Evolutionary conservation across 2,797 vertebrate species (phyloP).

Genomic region (Sebastes melanostomus): DNA sequence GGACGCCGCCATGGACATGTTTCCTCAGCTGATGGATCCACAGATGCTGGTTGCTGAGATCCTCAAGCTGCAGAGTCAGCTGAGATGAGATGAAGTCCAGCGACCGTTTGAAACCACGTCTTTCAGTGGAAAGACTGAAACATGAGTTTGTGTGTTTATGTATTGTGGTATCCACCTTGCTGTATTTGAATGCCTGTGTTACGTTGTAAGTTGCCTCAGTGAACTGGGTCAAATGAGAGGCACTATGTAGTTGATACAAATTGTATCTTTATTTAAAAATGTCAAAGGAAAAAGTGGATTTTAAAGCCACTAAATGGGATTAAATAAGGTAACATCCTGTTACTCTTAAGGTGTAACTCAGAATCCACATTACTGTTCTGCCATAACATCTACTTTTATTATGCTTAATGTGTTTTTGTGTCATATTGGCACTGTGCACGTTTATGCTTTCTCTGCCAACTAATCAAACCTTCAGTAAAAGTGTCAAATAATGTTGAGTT

Average conservation of each 20-base stretch:
- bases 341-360: not conserved
- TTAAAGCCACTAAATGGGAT: not conserved
- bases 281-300: not conserved
- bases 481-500: not conserved
- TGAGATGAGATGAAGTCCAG: constrained; percentile 36
- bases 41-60: constrained; percentile 78
- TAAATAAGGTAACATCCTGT: not conserved
- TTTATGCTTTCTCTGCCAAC: not conserved
- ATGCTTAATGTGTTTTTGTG: not conserved
- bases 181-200: constrained; percentile 3
- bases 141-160: constrained; percentile 41
- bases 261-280: constrained; percentile 62
- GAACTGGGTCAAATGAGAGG: constrained; percentile 3
- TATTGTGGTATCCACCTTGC: constrained; percentile 69
- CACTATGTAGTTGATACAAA: constrained; percentile 66
- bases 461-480: not conserved
- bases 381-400: not conserved
- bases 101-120: not conserved
- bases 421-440: constrained; percentile 48
- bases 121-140: constrained; percentile 39
- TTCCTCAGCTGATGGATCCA: constrained; percentile 75
- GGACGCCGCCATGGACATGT: constrained; percentile 78
- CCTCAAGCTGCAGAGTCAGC: constrained; percentile 73
- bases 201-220: not conserved
- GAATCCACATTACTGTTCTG: not conserved